Evolutionary conservation across 2,113 vertebrate species (phyloP).

Genomic region (Pyxicephalus adspersus): DNA sequence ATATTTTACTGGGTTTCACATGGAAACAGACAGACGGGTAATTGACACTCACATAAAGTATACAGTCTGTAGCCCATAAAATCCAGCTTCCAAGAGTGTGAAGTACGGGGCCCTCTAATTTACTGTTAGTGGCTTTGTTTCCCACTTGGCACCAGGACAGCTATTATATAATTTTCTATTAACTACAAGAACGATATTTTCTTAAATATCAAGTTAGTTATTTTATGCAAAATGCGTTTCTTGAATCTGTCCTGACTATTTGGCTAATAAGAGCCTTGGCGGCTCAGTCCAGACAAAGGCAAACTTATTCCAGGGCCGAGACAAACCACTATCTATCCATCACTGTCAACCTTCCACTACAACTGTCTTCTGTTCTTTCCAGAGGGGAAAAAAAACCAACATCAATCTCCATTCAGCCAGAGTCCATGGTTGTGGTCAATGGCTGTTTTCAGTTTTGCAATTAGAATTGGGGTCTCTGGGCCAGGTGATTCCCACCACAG

Average conservation of each 20-base stretch:
- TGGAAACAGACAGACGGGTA: neutral
- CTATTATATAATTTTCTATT: slow-evolving; percentile 44
- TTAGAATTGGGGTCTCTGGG: neutral
- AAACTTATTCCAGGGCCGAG: neutral
- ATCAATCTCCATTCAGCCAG: neutral
- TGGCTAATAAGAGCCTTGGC: slow-evolving; percentile 43
- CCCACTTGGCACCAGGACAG: slow-evolving; percentile 19
- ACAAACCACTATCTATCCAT: neutral
- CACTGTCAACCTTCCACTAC: neutral
- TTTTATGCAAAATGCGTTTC: slow-evolving; percentile 50
- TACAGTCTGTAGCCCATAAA: slow-evolving; percentile 18
- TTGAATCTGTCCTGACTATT: slow-evolving; percentile 25
- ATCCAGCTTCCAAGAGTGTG: slow-evolving; percentile 7
- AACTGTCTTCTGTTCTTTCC: neutral
- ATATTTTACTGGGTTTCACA: neutral
- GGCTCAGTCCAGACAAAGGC: slow-evolving; percentile 33
- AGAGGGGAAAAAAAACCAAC: neutral
- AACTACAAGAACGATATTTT: slow-evolving; percentile 37
- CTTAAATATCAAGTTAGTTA: slow-evolving; percentile 52
- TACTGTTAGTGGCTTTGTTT: slow-evolving; percentile 34
- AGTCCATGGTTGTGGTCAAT: slow-evolving; percentile 21
- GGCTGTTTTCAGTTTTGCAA: neutral
- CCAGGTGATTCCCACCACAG: neutral
- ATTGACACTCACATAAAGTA: slow-evolving; percentile 19
- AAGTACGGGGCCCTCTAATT: slow-evolving; percentile 15